phyloP scores from a whole-genome alignment of 2,113 vertebrate genomes.

The Periophthalmodon schlosseri region DNA sequence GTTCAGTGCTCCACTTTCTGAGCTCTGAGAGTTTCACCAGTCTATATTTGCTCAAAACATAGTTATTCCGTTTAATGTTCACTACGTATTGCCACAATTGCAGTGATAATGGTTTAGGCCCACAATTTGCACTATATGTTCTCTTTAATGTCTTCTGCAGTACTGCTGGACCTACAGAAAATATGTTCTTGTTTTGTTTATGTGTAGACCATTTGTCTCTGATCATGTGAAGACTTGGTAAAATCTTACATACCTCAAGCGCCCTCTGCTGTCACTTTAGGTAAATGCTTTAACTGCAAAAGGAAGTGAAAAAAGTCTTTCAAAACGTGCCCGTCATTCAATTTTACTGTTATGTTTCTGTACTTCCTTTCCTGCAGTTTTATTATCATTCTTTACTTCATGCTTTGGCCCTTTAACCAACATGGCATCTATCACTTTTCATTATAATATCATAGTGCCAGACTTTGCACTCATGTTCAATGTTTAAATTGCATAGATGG shows the following conservation, averaged over 20 bases:
- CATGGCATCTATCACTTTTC: constrained; percentile 28
- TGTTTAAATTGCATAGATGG: constrained; percentile 37
- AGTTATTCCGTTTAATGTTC: constrained; percentile 24
- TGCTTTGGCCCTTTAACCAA: constrained; percentile 40
- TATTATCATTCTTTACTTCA: constrained; percentile 30
- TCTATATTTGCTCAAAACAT: constrained; percentile 22
- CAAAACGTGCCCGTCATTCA: constrained; percentile 26
- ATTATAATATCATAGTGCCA: constrained; percentile 50
- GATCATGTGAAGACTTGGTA: constrained; percentile 29
- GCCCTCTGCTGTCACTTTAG: constrained; percentile 57
- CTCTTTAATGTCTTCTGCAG: neutral
- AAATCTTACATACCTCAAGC: constrained; percentile 38
- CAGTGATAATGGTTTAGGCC: neutral
- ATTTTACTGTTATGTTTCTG: constrained; percentile 22
- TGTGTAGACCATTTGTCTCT: constrained; percentile 44
- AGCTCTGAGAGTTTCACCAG: constrained; percentile 46
- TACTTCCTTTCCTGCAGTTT: constrained; percentile 36
- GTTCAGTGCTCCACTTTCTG: constrained; percentile 31
- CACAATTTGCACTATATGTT: neutral
- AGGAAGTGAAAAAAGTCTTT: constrained; percentile 17
- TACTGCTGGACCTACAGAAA: neutral
- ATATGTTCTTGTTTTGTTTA: constrained; percentile 20
- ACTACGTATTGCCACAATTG: constrained; percentile 1
- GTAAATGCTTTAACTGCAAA: constrained; percentile 30
- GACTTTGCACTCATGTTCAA: constrained; percentile 42